Evolutionary conservation across 2,888 invertebrate species (phyloP).

Genomic region (Hemicrepidius hirtus): DNA sequence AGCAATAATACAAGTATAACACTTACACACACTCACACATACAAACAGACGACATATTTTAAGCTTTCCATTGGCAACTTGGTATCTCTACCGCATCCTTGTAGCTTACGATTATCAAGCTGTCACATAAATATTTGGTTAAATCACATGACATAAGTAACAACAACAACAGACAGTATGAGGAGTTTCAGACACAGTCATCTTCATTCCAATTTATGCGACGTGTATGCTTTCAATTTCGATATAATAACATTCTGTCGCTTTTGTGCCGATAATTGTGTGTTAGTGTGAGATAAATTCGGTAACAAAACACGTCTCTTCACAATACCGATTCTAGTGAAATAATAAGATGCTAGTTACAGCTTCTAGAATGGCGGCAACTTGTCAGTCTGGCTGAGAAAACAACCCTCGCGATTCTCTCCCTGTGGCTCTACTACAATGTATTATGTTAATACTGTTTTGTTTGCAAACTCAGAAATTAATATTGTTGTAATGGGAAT

Average conservation of each 20-base stretch:
- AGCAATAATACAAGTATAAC: neutral
- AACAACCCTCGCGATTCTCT: constrained; percentile 64
- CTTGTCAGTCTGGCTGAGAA: constrained; percentile 67
- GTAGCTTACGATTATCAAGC: constrained; percentile 49
- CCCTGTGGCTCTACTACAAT: constrained; percentile 57
- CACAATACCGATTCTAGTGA: constrained; percentile 64
- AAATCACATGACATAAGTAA: constrained; percentile 63
- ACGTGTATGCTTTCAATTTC: constrained; percentile 65
- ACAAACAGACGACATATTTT: constrained; percentile 7
- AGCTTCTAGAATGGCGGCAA: constrained; percentile 64
- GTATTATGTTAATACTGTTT: constrained; percentile 59
- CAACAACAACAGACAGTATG: constrained; percentile 59
- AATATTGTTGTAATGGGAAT: constrained; percentile 39
- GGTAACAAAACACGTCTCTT: constrained; percentile 66
- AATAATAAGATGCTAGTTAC: constrained; percentile 62
- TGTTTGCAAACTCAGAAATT: constrained; percentile 51
- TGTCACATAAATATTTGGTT: constrained; percentile 56
- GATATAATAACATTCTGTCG: constrained; percentile 68
- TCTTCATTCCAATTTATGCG: constrained; percentile 64
- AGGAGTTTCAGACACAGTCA: constrained; percentile 65
- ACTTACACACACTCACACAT: neutral
- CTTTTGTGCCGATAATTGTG: constrained; percentile 69
- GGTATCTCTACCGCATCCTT: constrained; percentile 34
- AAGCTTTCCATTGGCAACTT: constrained; percentile 10
- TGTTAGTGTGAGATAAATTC: constrained; percentile 69